A percentile compares a stretch with the other conserved stretches of the same genome.
phyloP scores from a whole-genome alignment of 2,888 invertebrate species.

The Phaedon cochleariae region DNA sequence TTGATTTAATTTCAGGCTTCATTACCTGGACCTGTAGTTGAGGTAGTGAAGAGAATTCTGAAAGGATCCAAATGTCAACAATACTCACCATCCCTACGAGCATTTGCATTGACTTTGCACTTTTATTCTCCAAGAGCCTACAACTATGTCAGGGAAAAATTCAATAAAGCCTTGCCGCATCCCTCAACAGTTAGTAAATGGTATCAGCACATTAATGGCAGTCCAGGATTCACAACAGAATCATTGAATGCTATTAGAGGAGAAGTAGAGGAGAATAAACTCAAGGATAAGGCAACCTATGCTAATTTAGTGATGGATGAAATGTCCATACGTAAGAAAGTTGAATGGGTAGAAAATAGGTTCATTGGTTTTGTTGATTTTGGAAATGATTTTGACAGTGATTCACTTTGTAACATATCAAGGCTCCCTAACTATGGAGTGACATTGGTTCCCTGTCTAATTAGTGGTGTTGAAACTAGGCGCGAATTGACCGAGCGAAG shows the following conservation, averaged over 20 bases:
- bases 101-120: slow-evolving; percentile 30
- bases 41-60: background rate
- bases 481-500: no score
- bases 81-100: slow-evolving; percentile 18
- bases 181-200: slow-evolving; percentile 35
- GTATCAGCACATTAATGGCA: slow-evolving; percentile 32
- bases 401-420: no score
- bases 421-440: no score
- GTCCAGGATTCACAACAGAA: slow-evolving; percentile 39
- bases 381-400: slow-evolving; percentile 39
- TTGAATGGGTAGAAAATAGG: slow-evolving; percentile 37
- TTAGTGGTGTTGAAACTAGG: no score
- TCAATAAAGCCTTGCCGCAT: slow-evolving; percentile 33
- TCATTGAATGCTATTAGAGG: slow-evolving; percentile 34
- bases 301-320: slow-evolving; percentile 45
- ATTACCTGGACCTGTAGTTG: background rate
- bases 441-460: no score
- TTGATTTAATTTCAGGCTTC: background rate
- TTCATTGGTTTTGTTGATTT: slow-evolving; percentile 46
- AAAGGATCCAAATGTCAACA: background rate
- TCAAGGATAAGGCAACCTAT: slow-evolving; percentile 16
- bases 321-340: slow-evolving; percentile 45
- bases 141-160: slow-evolving; percentile 25
- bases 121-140: no score
- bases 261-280: slow-evolving; percentile 1